Evolutionary conservation across 2,888 invertebrate species (phyloP).

Genomic region (Orthonevra nobilis): DNA sequence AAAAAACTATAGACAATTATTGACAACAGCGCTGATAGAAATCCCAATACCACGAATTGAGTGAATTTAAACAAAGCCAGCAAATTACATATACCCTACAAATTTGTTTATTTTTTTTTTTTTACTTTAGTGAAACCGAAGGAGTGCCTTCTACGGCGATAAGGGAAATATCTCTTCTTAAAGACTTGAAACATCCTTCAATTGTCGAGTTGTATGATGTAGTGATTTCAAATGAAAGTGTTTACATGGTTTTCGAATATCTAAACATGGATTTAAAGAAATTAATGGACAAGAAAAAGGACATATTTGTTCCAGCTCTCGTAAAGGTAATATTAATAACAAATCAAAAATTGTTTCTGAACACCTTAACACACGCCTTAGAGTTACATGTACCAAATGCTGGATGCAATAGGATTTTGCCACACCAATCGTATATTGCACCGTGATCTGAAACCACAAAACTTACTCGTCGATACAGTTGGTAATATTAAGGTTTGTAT

Average conservation of each 20-base stretch:
- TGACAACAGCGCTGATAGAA: too few relatives aligned
- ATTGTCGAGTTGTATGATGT: constrained; percentile 95
- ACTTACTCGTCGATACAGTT: constrained; percentile 91
- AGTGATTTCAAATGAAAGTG: constrained; percentile 89
- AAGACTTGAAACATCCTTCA: constrained; percentile 93
- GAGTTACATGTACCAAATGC: constrained; percentile 93
- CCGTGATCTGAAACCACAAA: constrained; percentile 97
- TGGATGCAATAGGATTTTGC: constrained; percentile 93
- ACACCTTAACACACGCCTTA: constrained; percentile 75
- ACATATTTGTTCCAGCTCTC: constrained; percentile 83
- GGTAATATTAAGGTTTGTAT: constrained; percentile 88
- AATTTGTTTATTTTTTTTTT: too few relatives aligned
- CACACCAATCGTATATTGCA: constrained; percentile 94
- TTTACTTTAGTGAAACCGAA: constrained; percentile 89
- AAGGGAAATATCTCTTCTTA: constrained; percentile 95
- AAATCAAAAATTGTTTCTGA: not conserved
- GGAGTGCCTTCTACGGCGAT: constrained; percentile 99
- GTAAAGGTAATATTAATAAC: constrained; percentile 83
- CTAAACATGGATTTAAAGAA: constrained; percentile 96
- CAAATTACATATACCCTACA: too few relatives aligned
- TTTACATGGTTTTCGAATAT: constrained; percentile 97
- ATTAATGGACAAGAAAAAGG: constrained; percentile 87
- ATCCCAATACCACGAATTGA: too few relatives aligned
- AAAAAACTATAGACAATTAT: too few relatives aligned
- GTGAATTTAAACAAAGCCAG: too few relatives aligned